Conservation (phyloP, 1,140 invertebrate genomes). For the Polypedilum pembai region DNA sequence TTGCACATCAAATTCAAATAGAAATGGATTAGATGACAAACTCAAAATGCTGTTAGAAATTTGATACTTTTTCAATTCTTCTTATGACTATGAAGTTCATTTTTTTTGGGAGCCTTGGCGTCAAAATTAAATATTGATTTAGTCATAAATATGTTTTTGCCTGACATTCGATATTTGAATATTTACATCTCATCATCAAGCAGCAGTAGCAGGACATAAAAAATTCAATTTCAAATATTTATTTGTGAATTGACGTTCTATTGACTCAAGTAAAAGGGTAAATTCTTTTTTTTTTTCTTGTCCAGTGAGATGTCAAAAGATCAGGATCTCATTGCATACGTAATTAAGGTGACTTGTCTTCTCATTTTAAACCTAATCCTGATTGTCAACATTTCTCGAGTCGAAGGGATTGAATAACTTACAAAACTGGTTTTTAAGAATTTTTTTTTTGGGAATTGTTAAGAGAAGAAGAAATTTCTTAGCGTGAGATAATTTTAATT, state of each 20-base stretch:
- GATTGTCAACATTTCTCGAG: neutral
- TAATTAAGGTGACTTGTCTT: neutral
- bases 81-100: neutral
- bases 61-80: conserved; percentile 9
- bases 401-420: too few species aligned
- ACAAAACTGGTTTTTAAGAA: neutral
- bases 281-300: neutral
- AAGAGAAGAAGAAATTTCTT: neutral
- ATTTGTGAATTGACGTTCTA: neutral
- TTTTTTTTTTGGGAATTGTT: neutral
- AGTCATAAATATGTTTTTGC: neutral
- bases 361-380: neutral
- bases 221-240: conserved; percentile 12
- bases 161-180: conserved; percentile 4
- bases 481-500: conserved; percentile 27
- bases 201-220: too few species aligned
- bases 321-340: conserved; percentile 25
- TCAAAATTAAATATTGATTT: neutral
- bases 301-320: conserved; percentile 24
- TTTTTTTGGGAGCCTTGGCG: neutral
- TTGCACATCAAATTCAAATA: neutral
- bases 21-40: neutral
- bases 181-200: conserved; percentile 9
- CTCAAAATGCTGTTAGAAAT: neutral
- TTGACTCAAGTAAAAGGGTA: neutral